Evolutionary conservation across 2,113 vertebrate species (phyloP), one percentile per base, ranked within the genome.

Genomic region (Erinaceus europaeus): DNA sequence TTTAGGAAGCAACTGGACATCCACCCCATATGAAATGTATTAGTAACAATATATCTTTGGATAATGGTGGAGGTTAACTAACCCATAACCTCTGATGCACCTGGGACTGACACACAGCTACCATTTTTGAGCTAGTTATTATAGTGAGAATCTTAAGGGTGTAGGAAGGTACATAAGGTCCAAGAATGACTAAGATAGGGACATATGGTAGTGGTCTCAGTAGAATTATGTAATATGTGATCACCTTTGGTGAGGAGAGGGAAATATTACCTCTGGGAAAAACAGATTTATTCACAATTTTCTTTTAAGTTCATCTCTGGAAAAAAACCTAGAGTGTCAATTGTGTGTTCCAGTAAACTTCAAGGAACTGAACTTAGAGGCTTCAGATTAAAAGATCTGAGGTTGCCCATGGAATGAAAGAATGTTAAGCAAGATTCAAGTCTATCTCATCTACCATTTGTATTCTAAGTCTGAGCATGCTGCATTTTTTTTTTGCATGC

Each of bases 121-220:
- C 32, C 4, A 2, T 2, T 4, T 32, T 25, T 48, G 48, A 64
- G 55, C 59, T 3, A 6, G 6, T 20, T 73, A 17, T 68, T 25
- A 44, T 27, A 2, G 32, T 34, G 27, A 53, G 9, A 34, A 12
- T 46, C 15, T 2, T 52, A 12, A 1, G 20, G 23, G 7, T n/a
- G n/a, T 0, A 9, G 23, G 32, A 67, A 81, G 38, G 8, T 18
- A 77, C 8, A 36, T 7, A 10, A 38, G 50, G 23, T 77, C n/a
- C 18, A 34, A 25, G 15, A 17, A 27, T 1, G 8, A n/a, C 4
- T 9, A 18, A 4, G 40, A 17, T 53, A n/a, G 4, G n/a, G 13
- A 4, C 38, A 10, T 18, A 25, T 9, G 21, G 1, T 34, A 2
- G 6, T 11, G 5, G 4, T 5, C 6, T 2, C 0, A 29, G 5